Base-by-base conservation (phyloP, 2,113 vertebrate species). In the Rutilus rutilus region DNA sequence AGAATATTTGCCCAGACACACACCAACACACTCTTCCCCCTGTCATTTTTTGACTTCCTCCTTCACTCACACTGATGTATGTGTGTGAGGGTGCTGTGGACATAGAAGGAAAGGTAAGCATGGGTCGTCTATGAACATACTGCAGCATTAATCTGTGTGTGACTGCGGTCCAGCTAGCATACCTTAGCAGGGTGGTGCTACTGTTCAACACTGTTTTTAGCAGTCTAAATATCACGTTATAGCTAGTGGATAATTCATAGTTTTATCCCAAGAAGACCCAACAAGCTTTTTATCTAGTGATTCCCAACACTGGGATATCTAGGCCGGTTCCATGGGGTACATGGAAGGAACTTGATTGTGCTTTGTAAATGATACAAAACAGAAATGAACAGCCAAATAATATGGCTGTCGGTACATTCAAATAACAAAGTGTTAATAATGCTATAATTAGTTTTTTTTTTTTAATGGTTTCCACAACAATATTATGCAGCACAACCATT, bases 1-100 rank as follows among this genome's bases (percentile, higher is more conserved):
- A 90, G 81, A 91, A 90, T 86, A 89, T 92, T 92, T 91, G 90
- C 89, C 62, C 69, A 85, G 86, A 54, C 67, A 83, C 87, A 87
- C 79, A 71, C 91, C 86, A 86, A 67, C 81, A 80, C 59, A 23
- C 65, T 5, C 54, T 17, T 50, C 27, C 33, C 27, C 27, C 27
- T 84, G 85, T 71, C 71, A 42, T 25, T 73, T 57, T 59, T 83
- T 39, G 33, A 83, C 64, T 57, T 83, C 50, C 62, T 62, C 39
- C 45, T 47, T n/a, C 11, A 57, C 74, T 59, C 17, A 47, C 21
- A 57, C 50, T 25, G 7, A 82, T 47, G 54, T 83, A 21, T 83
- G 86, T 73, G 87, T 87, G 84, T 89, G 89, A 59, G 89, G 14
- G 39, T 92, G 86, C 91, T 39, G 45, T 36, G 15, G 57, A 81